Base-by-base conservation (phyloP, 1,140 invertebrate genomes). In the Trissolcus basalis region DNA sequence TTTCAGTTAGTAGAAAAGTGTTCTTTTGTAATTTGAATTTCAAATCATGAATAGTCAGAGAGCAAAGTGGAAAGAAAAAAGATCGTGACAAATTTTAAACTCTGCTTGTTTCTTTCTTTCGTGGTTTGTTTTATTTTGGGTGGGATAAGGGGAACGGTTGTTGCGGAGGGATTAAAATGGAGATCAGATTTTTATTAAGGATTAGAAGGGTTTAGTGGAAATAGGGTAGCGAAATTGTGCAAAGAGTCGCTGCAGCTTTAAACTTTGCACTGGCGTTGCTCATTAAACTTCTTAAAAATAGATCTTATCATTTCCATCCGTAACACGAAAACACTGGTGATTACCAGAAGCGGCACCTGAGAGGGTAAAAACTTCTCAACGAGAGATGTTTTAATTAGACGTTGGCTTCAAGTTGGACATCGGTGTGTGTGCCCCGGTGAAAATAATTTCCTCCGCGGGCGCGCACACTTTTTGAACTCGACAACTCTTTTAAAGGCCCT, bases 351-450 rank as follows among this genome's bases (percentile, higher is more conserved):
- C 55, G 4, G 41, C 44, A 69, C 55, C 50, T 55, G 43, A 54
- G 50, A 60, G 49, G 15, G 2, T 27, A 27, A 27, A 68, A 59
- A 59, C 50, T 60, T 54, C n/a, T 69, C 49, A 60, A 10, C 9
- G 16, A 41, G 45, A 55, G 50, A 70, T 36, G 51, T 58, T 71
- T 71, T 71, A 71, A 71, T 71, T 71, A 71, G 58, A 63, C 58
- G 58, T 63, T 58, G 45, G 47, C 7, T n/a, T 61, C 33, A 47
- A 63, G 58, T 70, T 63, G 58, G 36, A 63, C 50, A 54, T 55
- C 55, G 49, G 61, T 69, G 11, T n/a, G n/a, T n/a, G n/a, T n/a
- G 27, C 50, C 50, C 36, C 49, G 44, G 44, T 58, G 58, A 70
- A 70, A 70, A 70, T 70, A 70, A 61, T 61, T 70, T 70, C 51